Percentiles rank a stretch among this genome's conserved stretches.
phyloP scores from a whole-genome alignment of 2,888 invertebrate genomes.

The Pristionchus mayeri region DNA sequence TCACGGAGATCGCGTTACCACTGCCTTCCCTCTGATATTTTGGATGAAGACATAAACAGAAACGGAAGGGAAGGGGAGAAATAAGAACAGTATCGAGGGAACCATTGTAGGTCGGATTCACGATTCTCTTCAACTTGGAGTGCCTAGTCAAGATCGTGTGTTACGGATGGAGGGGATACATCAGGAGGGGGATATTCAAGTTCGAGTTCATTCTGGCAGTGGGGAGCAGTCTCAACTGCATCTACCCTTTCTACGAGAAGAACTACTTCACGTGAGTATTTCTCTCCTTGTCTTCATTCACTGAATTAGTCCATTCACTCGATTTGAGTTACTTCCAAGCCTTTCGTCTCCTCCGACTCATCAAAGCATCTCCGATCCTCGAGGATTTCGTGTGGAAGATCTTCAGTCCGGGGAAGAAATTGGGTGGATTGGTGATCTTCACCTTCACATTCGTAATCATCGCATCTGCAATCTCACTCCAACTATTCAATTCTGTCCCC shows the following conservation, averaged over 20 bases:
- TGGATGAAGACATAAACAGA: conserved; percentile 29
- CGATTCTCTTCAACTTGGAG: conserved; percentile 93
- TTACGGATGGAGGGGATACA: conserved; percentile 82
- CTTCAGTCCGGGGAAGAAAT: conserved; percentile 88
- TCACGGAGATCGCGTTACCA: conserved; percentile 28
- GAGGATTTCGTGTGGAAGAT: conserved; percentile 90
- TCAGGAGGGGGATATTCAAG: conserved; percentile 69
- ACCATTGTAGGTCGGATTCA: conserved; percentile 87
- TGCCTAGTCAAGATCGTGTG: conserved; percentile 98
- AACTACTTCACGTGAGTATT: conserved; percentile 85
- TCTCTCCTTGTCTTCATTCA: not conserved
- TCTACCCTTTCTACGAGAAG: conserved; percentile 89
- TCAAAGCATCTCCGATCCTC: conserved; percentile 97
- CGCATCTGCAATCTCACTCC: conserved; percentile 98
- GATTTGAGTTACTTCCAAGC: conserved; percentile 92
- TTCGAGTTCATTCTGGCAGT: conserved; percentile 94
- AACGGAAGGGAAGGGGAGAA: too few species aligned
- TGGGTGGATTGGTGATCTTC: conserved; percentile 97
- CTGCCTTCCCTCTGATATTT: conserved; percentile 31
- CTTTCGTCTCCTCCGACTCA: conserved; percentile 91
- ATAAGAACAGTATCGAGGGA: not conserved
- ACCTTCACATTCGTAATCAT: conserved; percentile 99
- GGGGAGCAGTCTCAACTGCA: conserved; percentile 92
- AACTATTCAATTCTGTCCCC: conserved; percentile 94
- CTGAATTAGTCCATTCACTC: not conserved